Conservation (phyloP, 1,140 invertebrate genomes). For the Drosophila baimaii region DNA sequence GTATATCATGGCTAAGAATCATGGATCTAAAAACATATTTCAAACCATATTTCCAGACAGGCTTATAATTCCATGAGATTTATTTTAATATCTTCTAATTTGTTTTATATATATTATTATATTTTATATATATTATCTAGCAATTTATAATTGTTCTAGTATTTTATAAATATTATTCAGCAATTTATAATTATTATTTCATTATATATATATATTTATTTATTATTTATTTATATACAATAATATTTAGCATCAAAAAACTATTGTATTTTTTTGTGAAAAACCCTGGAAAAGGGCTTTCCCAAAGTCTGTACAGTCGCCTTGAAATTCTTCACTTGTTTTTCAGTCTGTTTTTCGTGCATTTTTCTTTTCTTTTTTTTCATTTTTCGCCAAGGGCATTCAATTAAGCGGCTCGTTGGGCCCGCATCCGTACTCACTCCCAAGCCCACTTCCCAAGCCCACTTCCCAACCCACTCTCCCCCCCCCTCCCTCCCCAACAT, state of each 20-base stretch:
- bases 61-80: too few species aligned
- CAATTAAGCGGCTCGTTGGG: slow-evolving; percentile 74
- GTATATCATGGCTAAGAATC: too few species aligned
- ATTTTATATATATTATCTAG: too few species aligned
- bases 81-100: too few species aligned
- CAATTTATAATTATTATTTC: background rate
- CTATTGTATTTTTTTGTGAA: too few species aligned
- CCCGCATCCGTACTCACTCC: slow-evolving; percentile 3
- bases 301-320: background rate
- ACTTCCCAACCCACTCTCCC: too few species aligned
- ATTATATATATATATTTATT: background rate
- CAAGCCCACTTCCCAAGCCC: background rate
- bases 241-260: background rate
- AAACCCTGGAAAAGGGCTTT: background rate
- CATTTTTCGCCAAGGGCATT: slow-evolving; percentile 59
- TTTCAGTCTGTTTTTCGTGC: slow-evolving; percentile 18
- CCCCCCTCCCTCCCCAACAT: background rate
- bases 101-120: too few species aligned
- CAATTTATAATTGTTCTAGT: too few species aligned
- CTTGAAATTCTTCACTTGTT: slow-evolving; percentile 6
- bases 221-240: background rate
- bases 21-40: too few species aligned
- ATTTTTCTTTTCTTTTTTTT: slow-evolving; percentile 16
- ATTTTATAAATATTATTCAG: background rate
- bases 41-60: too few species aligned